These are phyloP conservation scores for Orthosia gracilis DNA, from an alignment of 2,888 invertebrate species.

Conservation along the genomic window DNA sequence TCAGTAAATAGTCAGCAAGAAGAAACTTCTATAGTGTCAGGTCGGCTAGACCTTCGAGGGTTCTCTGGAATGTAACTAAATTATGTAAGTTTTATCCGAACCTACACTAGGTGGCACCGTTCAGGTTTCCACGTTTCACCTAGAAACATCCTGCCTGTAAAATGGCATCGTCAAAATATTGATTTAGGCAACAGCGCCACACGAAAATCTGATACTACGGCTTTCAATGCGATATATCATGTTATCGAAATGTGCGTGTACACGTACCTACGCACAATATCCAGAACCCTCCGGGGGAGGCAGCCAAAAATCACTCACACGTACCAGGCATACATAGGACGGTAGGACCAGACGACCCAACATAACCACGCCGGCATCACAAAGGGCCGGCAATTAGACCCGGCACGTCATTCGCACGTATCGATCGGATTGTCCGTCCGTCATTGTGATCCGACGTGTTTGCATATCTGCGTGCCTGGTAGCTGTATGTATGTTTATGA, in stretches of 20 bases:
- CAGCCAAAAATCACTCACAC: conserved; percentile 54
- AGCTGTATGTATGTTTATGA: conserved; percentile 37
- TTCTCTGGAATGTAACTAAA: background rate
- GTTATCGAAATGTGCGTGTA: conserved; percentile 43
- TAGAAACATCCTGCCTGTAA: background rate
- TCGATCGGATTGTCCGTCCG: conserved; percentile 76
- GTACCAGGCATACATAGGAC: conserved; percentile 20
- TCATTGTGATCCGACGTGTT: conserved; percentile 67
- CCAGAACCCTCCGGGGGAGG: conserved; percentile 48
- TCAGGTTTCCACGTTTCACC: conserved; percentile 5
- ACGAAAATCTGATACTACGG: conserved; percentile 15
- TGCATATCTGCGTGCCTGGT: conserved; percentile 67
- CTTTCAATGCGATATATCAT: conserved; percentile 31
- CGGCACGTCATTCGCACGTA: conserved; percentile 70
- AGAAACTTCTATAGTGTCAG: background rate
- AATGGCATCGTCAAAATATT: conserved; percentile 42
- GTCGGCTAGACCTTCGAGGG: background rate
- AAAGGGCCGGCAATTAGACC: conserved; percentile 69
- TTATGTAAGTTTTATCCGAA: background rate
- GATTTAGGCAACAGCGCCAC: conserved; percentile 14
- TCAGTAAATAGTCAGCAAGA: background rate
- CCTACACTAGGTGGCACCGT: background rate
- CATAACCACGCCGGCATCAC: conserved; percentile 57
- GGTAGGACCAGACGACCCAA: conserved; percentile 45
- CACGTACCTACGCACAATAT: conserved; percentile 25